Percentiles rank a stretch among this genome's conserved stretches.
Evolutionary conservation across 2,113 vertebrate genomes (phyloP).

Genomic region (Oplegnathus fasciatus): DNA sequence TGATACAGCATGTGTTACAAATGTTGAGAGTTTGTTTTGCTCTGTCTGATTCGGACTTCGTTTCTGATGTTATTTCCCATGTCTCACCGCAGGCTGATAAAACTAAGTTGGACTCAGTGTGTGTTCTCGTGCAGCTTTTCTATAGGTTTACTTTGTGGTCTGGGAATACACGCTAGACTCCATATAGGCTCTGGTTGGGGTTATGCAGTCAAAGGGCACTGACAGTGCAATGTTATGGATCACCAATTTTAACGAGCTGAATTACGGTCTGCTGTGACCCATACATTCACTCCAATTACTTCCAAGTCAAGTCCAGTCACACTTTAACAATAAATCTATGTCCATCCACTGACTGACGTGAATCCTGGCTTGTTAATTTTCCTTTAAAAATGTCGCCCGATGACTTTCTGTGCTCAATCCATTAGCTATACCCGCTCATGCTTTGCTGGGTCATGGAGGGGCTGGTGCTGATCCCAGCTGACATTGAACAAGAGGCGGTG

Average conservation of each 20-base stretch:
- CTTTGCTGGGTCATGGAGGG: too few species aligned
- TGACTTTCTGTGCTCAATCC: neutral
- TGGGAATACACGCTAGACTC: neutral
- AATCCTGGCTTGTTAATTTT: neutral
- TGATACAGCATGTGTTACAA: neutral
- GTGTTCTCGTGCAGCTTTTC: neutral
- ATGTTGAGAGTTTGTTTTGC: neutral
- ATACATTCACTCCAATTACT: slow-evolving; percentile 59
- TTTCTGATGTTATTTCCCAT: neutral
- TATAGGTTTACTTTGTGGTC: neutral
- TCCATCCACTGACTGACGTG: neutral
- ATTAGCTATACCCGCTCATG: too few species aligned
- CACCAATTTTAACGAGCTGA: slow-evolving; percentile 59
- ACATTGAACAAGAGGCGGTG: too few species aligned
- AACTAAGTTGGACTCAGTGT: neutral
- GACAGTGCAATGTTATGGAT: slow-evolving; percentile 55
- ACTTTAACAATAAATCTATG: slow-evolving; percentile 58
- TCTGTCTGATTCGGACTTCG: neutral
- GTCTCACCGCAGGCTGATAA: neutral
- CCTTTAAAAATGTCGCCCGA: neutral
- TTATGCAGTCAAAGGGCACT: slow-evolving; percentile 37
- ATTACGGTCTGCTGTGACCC: slow-evolving; percentile 56
- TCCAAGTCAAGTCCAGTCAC: slow-evolving; percentile 45
- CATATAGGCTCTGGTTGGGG: neutral
- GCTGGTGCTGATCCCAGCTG: too few species aligned